A percentile compares a stretch with the other conserved stretches of the same genome.
Conservation (phyloP, 2,113 vertebrate genomes). For the Oncorhynchus clarkii region DNA sequence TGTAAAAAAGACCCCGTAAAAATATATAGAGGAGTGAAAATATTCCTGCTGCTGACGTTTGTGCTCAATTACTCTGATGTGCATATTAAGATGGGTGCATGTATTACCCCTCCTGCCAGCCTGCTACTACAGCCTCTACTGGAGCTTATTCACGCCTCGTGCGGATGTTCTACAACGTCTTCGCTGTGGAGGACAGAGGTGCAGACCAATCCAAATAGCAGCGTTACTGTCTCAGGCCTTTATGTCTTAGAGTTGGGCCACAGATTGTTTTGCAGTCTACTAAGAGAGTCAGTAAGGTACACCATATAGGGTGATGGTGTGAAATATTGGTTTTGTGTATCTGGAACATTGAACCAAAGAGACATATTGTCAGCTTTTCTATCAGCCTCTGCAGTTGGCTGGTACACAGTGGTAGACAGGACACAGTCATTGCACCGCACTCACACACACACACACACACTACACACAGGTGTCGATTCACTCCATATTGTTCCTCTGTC, state of each 20-base stretch:
- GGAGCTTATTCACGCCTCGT: conserved; percentile 32
- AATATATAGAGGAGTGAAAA: conserved; percentile 20
- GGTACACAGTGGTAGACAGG: neutral
- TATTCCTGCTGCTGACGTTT: conserved; percentile 25
- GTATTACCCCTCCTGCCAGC: conserved; percentile 22
- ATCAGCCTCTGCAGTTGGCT: neutral
- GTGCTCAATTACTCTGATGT: conserved; percentile 39
- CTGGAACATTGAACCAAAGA: neutral
- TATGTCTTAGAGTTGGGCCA: no score
- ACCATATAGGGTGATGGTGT: neutral
- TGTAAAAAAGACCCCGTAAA: conserved; percentile 13
- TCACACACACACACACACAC: neutral
- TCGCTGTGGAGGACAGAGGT: neutral
- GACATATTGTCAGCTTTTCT: neutral
- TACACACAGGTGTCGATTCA: neutral
- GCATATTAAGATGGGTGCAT: conserved; percentile 17
- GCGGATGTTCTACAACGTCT: conserved; percentile 10
- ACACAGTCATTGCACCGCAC: no score
- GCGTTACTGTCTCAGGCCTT: no score
- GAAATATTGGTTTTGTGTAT: neutral
- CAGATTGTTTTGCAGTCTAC: no score
- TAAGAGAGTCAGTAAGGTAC: neutral
- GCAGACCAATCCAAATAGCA: no score
- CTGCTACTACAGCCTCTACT: neutral
- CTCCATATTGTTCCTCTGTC: neutral